A percentile compares a stretch with the other conserved stretches of the same genome.
Evolutionary conservation across 2,888 invertebrate species (phyloP).

Genomic region (Onchidella celtica): DNA sequence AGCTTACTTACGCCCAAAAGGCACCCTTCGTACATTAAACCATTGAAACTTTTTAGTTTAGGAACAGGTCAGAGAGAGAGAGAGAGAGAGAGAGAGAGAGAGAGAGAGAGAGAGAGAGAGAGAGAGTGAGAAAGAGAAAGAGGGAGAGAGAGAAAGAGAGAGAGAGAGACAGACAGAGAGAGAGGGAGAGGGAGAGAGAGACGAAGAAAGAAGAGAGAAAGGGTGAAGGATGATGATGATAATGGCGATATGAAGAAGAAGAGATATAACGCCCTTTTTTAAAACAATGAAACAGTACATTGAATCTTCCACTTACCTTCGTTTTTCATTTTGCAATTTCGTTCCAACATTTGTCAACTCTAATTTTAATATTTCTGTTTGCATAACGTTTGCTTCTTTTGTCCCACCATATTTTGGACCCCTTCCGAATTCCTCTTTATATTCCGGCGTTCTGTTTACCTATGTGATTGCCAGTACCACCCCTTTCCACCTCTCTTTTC

Average conservation of each 20-base stretch:
- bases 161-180: constrained; percentile 5
- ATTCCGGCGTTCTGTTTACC: no score
- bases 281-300: not conserved
- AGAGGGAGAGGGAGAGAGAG: constrained; percentile 21
- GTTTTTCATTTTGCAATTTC: no score
- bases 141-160: not conserved
- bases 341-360: no score
- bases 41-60: no score
- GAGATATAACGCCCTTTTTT: not conserved
- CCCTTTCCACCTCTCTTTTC: not conserved
- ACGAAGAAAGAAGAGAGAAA: constrained; percentile 26
- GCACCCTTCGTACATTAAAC: no score
- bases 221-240: not conserved
- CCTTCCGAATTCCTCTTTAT: no score
- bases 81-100: constrained; percentile 18
- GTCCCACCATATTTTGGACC: no score
- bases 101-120: constrained; percentile 5
- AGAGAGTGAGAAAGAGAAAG: not conserved
- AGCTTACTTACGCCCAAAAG: no score
- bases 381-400: no score
- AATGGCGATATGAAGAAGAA: not conserved
- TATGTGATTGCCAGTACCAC: no score
- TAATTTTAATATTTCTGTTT: no score
- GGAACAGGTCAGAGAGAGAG: constrained; percentile 13
- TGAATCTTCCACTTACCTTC: not conserved